These are phyloP conservation scores for Drosophila rufa DNA, from an alignment of 1,140 invertebrate genomes.

Conservation along the genomic window DNA sequence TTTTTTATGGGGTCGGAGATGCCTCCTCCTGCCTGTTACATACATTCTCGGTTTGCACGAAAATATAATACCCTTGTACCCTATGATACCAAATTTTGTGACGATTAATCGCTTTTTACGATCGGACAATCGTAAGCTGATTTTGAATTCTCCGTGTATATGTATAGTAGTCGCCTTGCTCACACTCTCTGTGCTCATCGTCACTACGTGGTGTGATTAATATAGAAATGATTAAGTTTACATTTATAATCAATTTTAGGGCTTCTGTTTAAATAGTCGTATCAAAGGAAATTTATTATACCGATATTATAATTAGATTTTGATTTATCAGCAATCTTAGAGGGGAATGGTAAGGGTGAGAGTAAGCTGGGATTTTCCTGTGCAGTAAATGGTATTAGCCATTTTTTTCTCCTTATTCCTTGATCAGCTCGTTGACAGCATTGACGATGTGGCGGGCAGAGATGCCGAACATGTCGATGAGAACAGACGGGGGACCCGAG, in stretches of 20 bases:
- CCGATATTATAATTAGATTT: conserved; percentile 19
- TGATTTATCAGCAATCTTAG: conserved; percentile 12
- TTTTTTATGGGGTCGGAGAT: too few species aligned
- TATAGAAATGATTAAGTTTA: too few species aligned
- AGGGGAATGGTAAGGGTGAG: conserved; percentile 19
- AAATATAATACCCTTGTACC: too few species aligned
- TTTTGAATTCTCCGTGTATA: too few species aligned
- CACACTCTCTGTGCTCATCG: not conserved
- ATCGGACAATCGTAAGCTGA: too few species aligned
- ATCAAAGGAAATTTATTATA: conserved; percentile 37
- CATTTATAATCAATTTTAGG: not conserved
- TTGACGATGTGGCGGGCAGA: conserved; percentile 92
- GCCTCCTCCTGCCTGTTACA: too few species aligned
- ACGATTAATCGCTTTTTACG: too few species aligned
- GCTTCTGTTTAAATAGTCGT: conserved; percentile 5
- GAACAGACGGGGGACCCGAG: conserved; percentile 93
- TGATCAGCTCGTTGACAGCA: conserved; percentile 89
- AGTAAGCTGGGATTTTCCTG: conserved; percentile 6
- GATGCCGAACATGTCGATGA: conserved; percentile 96
- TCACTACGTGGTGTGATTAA: not conserved
- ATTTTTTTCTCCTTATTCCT: conserved; percentile 85
- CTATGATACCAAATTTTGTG: too few species aligned
- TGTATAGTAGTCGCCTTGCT: too few species aligned
- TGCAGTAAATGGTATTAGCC: conserved; percentile 7
- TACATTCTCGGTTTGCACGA: too few species aligned